phyloP scores from a whole-genome alignment of 1,140 invertebrate species.

The Chionoecetes opilio region DNA sequence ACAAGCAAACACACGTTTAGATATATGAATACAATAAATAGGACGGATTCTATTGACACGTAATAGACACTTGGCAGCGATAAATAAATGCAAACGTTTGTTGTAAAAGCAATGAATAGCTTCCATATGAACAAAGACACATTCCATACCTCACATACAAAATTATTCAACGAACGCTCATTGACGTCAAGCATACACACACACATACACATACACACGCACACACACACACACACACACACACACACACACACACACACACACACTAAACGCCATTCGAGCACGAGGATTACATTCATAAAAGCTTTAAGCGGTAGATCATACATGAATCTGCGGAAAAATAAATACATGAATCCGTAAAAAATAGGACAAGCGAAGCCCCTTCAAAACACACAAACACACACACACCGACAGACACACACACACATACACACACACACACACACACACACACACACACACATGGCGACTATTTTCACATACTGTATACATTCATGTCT shows the following conservation, averaged over 20 bases:
- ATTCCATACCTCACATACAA: background rate
- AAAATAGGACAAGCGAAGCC: background rate
- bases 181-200: background rate
- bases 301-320: background rate
- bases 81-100: background rate
- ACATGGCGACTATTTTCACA: background rate
- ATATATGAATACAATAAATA: slow-evolving; percentile 31
- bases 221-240: background rate
- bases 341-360: slow-evolving; percentile 32
- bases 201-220: background rate
- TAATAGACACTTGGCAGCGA: background rate
- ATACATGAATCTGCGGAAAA: background rate
- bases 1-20: too few species aligned
- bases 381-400: slow-evolving; percentile 43
- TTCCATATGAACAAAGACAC: slow-evolving; percentile 33
- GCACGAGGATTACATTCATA: too few species aligned
- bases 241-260: slow-evolving; percentile 20
- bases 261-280: too few species aligned
- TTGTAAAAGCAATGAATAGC: slow-evolving; percentile 5
- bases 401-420: slow-evolving; percentile 28
- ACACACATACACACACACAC: background rate
- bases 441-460: slow-evolving; percentile 14
- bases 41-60: slow-evolving; percentile 7
- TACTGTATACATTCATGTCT: too few species aligned
- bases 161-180: slow-evolving; percentile 8